Evolutionary conservation across 2,797 vertebrate genomes (phyloP).

Genomic region (Benthosema pterotum): DNA sequence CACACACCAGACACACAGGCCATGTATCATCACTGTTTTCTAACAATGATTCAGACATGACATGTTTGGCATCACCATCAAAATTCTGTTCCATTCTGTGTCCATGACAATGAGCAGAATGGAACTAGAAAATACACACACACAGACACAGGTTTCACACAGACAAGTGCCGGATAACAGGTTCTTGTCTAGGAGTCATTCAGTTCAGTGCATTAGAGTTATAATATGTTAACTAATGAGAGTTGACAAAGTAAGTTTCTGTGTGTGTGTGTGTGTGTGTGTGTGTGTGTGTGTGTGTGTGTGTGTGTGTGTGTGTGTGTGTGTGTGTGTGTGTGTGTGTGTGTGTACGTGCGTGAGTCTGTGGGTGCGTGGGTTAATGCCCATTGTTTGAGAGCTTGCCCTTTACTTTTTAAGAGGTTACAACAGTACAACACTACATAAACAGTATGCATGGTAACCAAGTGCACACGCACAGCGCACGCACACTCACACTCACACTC

Average conservation of each 20-base stretch:
- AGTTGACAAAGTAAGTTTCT: conserved; percentile 32
- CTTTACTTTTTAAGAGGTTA: neutral
- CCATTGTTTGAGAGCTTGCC: neutral
- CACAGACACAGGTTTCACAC: conserved; percentile 20
- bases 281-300: neutral
- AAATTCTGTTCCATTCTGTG: conserved; percentile 26
- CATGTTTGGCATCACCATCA: neutral
- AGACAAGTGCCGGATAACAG: conserved; percentile 18
- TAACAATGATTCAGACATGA: conserved; percentile 4
- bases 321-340: too few relatives aligned
- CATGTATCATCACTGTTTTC: neutral
- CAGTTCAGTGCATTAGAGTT: conserved; percentile 11
- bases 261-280: neutral
- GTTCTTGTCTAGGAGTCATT: conserved; percentile 32
- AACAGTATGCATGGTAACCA: too few relatives aligned
- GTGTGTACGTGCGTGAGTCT: neutral
- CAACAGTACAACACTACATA: too few relatives aligned
- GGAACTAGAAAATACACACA: conserved; percentile 22
- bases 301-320: too few relatives aligned
- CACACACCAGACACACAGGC: conserved; percentile 28
- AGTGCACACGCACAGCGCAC: too few relatives aligned
- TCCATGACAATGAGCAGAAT: conserved; percentile 21
- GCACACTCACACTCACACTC: too few relatives aligned
- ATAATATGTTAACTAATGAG: neutral
- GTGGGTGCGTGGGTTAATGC: neutral